phyloP scores from a whole-genome alignment of 2,113 vertebrate species.

The Prietella phreatophila region DNA sequence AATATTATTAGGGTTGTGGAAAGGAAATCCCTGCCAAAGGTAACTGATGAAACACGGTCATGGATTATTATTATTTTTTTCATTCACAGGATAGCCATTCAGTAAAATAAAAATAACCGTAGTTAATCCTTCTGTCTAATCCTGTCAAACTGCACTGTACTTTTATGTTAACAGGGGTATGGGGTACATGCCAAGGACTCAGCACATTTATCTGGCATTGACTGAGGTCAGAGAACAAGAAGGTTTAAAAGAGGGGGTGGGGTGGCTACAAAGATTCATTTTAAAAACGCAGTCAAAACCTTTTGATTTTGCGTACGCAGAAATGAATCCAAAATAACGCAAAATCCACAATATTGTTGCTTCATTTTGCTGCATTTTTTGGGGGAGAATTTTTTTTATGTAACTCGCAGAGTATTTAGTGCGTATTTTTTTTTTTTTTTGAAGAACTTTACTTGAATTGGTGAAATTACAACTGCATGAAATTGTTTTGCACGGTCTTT shows the following conservation, averaged over 20 bases:
- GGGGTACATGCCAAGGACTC: neutral
- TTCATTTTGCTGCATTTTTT: no score
- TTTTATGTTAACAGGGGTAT: neutral
- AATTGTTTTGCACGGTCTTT: no score
- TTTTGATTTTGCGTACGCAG: no score
- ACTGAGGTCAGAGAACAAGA: neutral
- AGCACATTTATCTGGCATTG: neutral
- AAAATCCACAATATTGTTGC: no score
- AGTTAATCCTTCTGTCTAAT: neutral
- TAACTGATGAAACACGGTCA: neutral
- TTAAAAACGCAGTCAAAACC: neutral
- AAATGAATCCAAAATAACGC: no score
- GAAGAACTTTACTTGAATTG: no score
- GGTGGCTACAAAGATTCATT: neutral
- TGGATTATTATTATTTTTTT: neutral
- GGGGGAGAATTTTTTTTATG: no score
- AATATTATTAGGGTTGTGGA: conserved; percentile 20
- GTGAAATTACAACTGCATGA: no score
- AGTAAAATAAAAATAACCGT: neutral
- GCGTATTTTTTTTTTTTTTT: no score
- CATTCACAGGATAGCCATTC: neutral
- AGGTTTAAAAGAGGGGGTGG: neutral
- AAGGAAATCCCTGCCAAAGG: conserved; percentile 22
- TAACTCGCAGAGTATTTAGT: no score
- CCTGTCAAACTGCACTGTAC: conserved; percentile 15